Evolutionary conservation across 2,113 vertebrate genomes (phyloP), one percentile per base, ranked within the genome.

Genomic region (Sander lucioperca): DNA sequence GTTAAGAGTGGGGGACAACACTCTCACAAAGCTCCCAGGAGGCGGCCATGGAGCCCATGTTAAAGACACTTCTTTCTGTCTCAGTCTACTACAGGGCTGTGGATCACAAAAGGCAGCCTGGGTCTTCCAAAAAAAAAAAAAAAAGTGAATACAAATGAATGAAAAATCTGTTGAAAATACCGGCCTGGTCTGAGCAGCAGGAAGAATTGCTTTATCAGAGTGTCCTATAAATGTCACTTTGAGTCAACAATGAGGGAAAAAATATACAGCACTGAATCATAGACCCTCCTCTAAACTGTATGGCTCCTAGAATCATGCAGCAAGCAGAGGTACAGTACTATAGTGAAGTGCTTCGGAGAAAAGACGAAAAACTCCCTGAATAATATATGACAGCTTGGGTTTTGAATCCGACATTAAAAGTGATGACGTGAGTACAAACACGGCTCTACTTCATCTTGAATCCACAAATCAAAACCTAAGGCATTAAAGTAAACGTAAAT

Each of bases 1-100:
- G 97, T 95, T 97, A 94, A 96, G 96, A 96, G 93, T 92, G 92
- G 95, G 92, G 93, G 93, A 91, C 94, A 93, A 51, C 93, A 93
- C 69, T 94, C 95, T 96, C 94, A 84, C 85, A 82, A 51, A 86
- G 91, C 86, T 93, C 94, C 93, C 92, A 23, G 68, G 92, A 92
- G 93, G 88, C 86, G 93, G 88, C 90, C 88, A 89, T 82, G 79
- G 80, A 94, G 90, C 85, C 89, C 77, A 83, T 86, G 91, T 94
- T 95, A 92, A 96, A 95, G 93, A 92, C 92, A 91, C 88, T 93
- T 92, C 90, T 90, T 90, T 86, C 92, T 92, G 91, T 93, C 90
- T 93, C 69, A 62, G 88, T 90, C 87, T 88, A 76, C 86, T 91
- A 88, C 61, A 79, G 89, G 82, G 93, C 88, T 90, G 92, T 91